phyloP scores from a whole-genome alignment of 2,113 vertebrate species.

The Platanista minor region DNA sequence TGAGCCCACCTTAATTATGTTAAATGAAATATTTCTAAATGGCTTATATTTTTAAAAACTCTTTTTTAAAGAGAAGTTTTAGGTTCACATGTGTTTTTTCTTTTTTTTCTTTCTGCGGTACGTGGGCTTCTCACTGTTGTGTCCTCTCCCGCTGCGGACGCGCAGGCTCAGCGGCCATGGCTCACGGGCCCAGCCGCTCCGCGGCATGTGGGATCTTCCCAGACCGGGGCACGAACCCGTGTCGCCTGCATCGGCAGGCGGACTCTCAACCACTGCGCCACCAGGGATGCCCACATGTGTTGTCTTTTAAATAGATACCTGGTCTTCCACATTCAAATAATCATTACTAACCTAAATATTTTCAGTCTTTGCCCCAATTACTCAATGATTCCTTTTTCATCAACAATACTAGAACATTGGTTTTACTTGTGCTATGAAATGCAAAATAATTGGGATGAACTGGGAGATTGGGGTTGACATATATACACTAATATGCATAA shows the following conservation, averaged over 20 bases:
- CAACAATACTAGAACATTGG: background rate
- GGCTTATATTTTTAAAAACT: background rate
- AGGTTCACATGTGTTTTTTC: background rate
- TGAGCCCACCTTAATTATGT: background rate
- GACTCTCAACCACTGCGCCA: too few relatives aligned
- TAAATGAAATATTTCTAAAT: conserved; percentile 14
- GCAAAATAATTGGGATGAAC: background rate
- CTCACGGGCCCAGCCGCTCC: too few relatives aligned
- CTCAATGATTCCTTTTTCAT: background rate
- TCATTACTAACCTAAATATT: conserved; percentile 7
- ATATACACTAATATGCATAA: too few relatives aligned
- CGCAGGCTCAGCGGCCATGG: too few relatives aligned
- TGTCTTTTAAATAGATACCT: background rate
- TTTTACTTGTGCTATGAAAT: background rate
- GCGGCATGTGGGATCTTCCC: too few relatives aligned
- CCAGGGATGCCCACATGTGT: too few relatives aligned
- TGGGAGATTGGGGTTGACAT: too few relatives aligned
- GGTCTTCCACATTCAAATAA: background rate
- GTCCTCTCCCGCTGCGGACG: too few relatives aligned
- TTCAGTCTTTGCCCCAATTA: background rate
- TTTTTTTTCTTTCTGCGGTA: too few relatives aligned
- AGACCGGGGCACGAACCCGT: too few relatives aligned
- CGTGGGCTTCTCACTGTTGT: too few relatives aligned
- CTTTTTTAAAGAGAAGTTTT: background rate
- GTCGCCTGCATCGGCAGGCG: too few relatives aligned